Evolutionary conservation across 2,888 invertebrate species (phyloP).

Genomic region (Hydriomena furcata): DNA sequence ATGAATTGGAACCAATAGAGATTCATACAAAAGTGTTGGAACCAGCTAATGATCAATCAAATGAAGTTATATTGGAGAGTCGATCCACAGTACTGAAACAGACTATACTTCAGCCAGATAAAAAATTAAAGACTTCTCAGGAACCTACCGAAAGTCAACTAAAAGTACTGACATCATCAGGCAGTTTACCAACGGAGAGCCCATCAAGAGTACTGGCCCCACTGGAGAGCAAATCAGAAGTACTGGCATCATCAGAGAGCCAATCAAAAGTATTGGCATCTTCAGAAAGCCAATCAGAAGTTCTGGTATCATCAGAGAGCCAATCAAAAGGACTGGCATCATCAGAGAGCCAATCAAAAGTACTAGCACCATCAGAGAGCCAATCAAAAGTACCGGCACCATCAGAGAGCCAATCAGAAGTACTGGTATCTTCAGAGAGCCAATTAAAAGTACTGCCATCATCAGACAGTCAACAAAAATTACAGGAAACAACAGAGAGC

Average conservation of each 20-base stretch:
- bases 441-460: not conserved
- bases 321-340: not conserved
- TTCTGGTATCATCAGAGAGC: not conserved
- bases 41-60: too few relatives aligned
- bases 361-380: not conserved
- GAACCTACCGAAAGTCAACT: not conserved
- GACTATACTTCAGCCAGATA: too few relatives aligned
- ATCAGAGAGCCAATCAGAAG: not conserved
- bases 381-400: not conserved
- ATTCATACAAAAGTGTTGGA: not conserved
- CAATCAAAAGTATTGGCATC: not conserved
- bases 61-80: too few relatives aligned
- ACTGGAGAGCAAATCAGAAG: not conserved
- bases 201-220: not conserved
- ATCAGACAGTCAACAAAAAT: not conserved
- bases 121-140: too few relatives aligned
- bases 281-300: not conserved
- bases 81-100: too few relatives aligned
- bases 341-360: not conserved
- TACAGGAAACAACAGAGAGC: not conserved
- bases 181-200: not conserved
- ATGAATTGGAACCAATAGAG: not conserved
- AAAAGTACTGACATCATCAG: not conserved
- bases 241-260: not conserved
- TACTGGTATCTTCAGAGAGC: not conserved